Evolutionary conservation across 2,797 vertebrate genomes (phyloP), one percentile per base, ranked within the genome.

Genomic region (Taenioides sp.): DNA sequence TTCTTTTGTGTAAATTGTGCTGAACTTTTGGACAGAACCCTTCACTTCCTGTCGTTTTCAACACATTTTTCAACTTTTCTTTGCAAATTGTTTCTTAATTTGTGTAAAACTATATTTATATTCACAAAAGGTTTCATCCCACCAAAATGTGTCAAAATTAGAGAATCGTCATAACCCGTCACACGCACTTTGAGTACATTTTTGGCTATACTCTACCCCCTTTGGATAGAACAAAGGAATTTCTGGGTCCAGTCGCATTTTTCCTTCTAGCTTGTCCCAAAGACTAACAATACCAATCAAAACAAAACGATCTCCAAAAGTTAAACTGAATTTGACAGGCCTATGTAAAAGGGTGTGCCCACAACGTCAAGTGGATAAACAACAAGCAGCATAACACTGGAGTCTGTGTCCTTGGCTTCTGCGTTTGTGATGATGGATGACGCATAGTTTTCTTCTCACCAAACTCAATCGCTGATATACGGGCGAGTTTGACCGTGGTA

Each of bases 401-500:
- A 52, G 50, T 49, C 27, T 22, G 20, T 54, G 49, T 34, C 7
- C 47, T 54, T 54, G 47, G 28, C 63, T 25, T 54, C 54, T 22
- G 50, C 14, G 18, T 18, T 28, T 18, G 11, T 14, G 49, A 23
- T 67, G 47, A 67, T n/a, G 5, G 65, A 67, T 2, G 22, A 54
- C 22, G 50, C 28, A 54, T 28, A 14, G 28, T 67, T 67, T 28
- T 67, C 22, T 20, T 67, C 50, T 18, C 65, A 52, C 22, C 49
- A 64, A 71, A 65, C 37, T 49, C 55, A 54, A 59, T 28, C 31
- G 7, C 69, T 64, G 34, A 74, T 64, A 65, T 67, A 20, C 17
- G 18, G 31, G 23, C 23, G 65, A 67, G 25, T 31, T 12, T 20
- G 18, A 37, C 9, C n/a, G 59, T 25, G 31, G 40, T 47, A 52